phyloP scores from a whole-genome alignment of 2,113 vertebrate species.

The Bambusicola thoracicus region DNA sequence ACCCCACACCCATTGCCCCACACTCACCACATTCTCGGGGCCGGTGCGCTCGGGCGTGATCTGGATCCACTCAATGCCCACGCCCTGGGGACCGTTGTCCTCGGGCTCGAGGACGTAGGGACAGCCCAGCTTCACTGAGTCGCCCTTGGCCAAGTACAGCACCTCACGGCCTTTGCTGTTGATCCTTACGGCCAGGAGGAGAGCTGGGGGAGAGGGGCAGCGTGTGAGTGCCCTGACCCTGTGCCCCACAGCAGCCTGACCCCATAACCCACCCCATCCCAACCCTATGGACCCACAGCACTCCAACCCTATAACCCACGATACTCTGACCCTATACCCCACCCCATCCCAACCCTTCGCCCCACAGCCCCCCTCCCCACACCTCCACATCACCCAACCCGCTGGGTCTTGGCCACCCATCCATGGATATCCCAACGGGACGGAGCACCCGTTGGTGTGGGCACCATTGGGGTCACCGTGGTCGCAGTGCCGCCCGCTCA shows the following conservation, averaged over 20 bases:
- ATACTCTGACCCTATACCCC: too few relatives aligned
- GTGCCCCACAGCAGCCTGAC: too few relatives aligned
- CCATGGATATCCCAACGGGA: too few relatives aligned
- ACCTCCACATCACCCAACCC: background rate
- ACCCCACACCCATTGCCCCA: background rate
- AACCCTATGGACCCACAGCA: too few relatives aligned
- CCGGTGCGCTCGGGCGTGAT: constrained; percentile 83
- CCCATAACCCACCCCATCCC: too few relatives aligned
- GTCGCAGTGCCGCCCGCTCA: accelerated
- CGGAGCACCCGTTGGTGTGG: background rate
- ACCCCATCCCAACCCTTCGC: too few relatives aligned
- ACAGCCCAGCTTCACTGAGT: constrained; percentile 82
- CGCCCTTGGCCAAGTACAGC: constrained; percentile 80
- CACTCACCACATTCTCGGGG: constrained; percentile 81
- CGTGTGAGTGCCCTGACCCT: accelerated
- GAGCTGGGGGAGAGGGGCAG: constrained; percentile 32
- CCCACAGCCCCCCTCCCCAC: too few relatives aligned
- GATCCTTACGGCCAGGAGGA: constrained; percentile 74
- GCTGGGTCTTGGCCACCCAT: accelerated
- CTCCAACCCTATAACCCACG: too few relatives aligned
- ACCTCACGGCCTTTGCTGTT: constrained; percentile 76
- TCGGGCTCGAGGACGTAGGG: constrained; percentile 77
- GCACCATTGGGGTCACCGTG: accelerated
- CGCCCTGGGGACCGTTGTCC: constrained; percentile 82
- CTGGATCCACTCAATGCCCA: constrained; percentile 88